phyloP scores from a whole-genome alignment of 1,140 invertebrate species.

The Paramacrobiotus metropolitanus region DNA sequence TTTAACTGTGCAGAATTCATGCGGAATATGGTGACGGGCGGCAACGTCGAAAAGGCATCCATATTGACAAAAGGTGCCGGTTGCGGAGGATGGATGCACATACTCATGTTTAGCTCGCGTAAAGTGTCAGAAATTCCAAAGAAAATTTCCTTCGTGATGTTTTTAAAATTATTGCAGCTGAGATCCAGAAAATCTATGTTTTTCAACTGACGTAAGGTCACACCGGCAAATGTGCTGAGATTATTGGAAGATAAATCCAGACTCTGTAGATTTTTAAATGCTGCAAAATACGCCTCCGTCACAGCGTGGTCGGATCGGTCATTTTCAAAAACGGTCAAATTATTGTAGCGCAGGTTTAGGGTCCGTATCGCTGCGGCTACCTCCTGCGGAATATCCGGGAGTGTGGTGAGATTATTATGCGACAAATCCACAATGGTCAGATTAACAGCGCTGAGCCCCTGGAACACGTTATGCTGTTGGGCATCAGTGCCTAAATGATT shows the following conservation, averaged over 20 bases:
- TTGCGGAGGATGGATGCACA: background rate
- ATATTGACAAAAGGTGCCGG: background rate
- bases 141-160: background rate
- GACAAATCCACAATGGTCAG: background rate
- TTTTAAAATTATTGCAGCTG: background rate
- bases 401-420: background rate
- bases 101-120: background rate
- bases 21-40: background rate
- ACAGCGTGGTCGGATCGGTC: background rate
- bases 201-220: background rate
- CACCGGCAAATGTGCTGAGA: background rate
- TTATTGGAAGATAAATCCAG: constrained; percentile 45
- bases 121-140: background rate
- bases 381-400: background rate
- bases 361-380: too few relatives aligned
- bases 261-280: constrained; percentile 52
- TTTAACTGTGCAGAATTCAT: background rate
- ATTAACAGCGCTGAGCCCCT: background rate
- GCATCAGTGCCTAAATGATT: too few relatives aligned
- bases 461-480: too few relatives aligned
- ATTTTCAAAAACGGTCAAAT: background rate
- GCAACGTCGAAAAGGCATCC: background rate
- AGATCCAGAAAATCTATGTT: background rate
- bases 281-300: constrained; percentile 25
- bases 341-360: background rate